phyloP scores from a whole-genome alignment of 2,888 invertebrate genomes.

The Leptinotarsa tumamoca region DNA sequence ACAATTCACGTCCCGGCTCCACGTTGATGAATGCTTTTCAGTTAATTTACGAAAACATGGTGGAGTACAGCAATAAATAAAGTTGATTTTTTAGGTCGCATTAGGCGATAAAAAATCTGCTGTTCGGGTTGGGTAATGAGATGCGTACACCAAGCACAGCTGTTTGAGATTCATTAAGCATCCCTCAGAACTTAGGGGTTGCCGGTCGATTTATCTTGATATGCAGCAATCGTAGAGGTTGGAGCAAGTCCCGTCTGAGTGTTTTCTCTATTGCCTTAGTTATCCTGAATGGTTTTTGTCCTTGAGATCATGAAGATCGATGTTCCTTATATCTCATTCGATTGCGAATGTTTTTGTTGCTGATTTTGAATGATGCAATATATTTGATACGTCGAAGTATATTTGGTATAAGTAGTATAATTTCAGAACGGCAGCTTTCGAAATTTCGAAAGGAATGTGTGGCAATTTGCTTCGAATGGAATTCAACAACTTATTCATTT shows the following conservation, averaged over 20 bases:
- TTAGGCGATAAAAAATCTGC: slow-evolving; percentile 57
- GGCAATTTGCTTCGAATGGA: too few relatives aligned
- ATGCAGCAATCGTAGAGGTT: slow-evolving; percentile 4
- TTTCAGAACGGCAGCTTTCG: too few relatives aligned
- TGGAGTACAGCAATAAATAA: slow-evolving; percentile 55
- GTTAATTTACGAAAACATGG: slow-evolving; percentile 50
- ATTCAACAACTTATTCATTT: too few relatives aligned
- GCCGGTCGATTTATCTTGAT: slow-evolving; percentile 10
- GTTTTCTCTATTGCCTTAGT: slow-evolving; percentile 1
- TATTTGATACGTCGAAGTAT: too few relatives aligned
- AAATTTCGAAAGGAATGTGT: too few relatives aligned
- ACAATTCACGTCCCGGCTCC: slow-evolving; percentile 33
- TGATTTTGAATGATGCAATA: too few relatives aligned
- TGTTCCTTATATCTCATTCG: not conserved
- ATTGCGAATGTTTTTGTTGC: not conserved
- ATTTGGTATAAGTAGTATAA: too few relatives aligned
- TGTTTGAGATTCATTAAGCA: slow-evolving; percentile 27
- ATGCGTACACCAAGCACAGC: slow-evolving; percentile 42
- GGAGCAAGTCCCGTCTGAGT: not conserved
- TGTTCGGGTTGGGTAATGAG: slow-evolving; percentile 48
- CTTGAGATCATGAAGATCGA: not conserved
- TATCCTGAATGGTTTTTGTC: not conserved
- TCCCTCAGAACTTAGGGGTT: slow-evolving; percentile 1
- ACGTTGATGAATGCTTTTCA: slow-evolving; percentile 42
- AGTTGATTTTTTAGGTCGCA: slow-evolving; percentile 55